phyloP scores from a whole-genome alignment of 2,113 vertebrate genomes.

The Ochotona curzoniae region DNA sequence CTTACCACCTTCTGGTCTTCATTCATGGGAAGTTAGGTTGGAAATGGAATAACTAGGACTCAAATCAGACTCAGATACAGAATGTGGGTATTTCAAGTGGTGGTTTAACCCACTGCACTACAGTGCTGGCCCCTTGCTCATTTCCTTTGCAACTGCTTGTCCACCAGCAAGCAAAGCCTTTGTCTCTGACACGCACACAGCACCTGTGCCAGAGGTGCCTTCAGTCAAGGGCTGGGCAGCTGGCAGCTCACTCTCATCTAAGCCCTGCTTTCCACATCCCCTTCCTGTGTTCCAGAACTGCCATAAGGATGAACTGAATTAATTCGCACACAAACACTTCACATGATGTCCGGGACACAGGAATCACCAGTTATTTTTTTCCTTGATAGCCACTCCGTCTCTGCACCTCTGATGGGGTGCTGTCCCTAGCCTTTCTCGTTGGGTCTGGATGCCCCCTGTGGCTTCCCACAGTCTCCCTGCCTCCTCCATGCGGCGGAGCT shows the following conservation, averaged over 20 bases:
- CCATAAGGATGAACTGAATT: background rate
- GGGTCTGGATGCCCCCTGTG: background rate
- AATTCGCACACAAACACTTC: background rate
- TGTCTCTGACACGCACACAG: background rate
- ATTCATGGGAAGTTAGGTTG: too few species aligned
- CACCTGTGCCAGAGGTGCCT: background rate
- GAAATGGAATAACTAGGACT: too few species aligned
- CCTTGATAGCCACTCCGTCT: background rate
- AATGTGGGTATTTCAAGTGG: too few species aligned
- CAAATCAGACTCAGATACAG: too few species aligned
- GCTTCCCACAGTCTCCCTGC: accelerated
- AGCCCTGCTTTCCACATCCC: background rate
- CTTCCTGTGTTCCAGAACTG: background rate
- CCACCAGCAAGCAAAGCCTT: background rate
- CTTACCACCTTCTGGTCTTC: too few species aligned
- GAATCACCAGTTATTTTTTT: background rate
- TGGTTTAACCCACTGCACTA: too few species aligned
- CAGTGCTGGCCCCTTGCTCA: background rate
- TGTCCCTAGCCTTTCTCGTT: accelerated
- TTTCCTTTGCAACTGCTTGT: background rate
- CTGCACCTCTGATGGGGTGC: background rate
- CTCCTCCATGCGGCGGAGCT: accelerated
- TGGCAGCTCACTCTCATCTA: background rate
- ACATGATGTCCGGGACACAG: background rate
- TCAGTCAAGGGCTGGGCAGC: background rate